phyloP scores from a whole-genome alignment of 2,888 invertebrate species.

The Perithous albicinctus region DNA sequence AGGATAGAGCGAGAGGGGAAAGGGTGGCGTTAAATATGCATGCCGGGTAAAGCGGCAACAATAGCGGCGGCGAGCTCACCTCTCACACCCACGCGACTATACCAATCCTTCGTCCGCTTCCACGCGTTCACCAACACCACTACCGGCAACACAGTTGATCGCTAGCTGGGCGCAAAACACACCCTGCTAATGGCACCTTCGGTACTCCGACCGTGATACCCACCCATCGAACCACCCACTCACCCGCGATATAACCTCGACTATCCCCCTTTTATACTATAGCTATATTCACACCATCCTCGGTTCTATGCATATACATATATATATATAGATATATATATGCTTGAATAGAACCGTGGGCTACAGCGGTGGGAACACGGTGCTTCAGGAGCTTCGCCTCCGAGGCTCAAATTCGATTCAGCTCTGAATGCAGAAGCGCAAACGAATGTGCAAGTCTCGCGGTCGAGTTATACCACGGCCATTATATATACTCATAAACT shows the following conservation, averaged over 20 bases:
- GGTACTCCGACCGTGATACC: conserved; percentile 70
- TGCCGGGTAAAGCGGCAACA: conserved; percentile 80
- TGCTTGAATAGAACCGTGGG: conserved; percentile 13
- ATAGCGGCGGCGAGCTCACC: conserved; percentile 71
- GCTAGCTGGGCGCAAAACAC: conserved; percentile 79
- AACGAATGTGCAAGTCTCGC: background rate
- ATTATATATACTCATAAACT: background rate
- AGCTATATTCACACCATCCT: background rate
- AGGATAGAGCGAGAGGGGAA: conserved; percentile 52
- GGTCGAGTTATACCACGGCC: background rate
- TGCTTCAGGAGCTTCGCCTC: conserved; percentile 33
- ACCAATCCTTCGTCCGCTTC: conserved; percentile 42
- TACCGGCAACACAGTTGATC: conserved; percentile 76
- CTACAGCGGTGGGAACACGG: conserved; percentile 1
- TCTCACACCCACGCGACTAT: conserved; percentile 29
- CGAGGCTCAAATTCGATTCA: conserved; percentile 38
- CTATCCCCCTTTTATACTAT: conserved; percentile 8
- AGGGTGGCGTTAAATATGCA: conserved; percentile 79
- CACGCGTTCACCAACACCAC: conserved; percentile 58
- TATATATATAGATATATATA: background rate
- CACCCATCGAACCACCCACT: conserved; percentile 34
- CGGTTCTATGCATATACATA: conserved; percentile 19
- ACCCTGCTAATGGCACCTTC: conserved; percentile 80
- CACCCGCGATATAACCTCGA: conserved; percentile 51
- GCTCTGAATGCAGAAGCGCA: background rate